Evolutionary conservation across 2,797 vertebrate genomes (phyloP).

Genomic region (Anolis apletophallus): DNA sequence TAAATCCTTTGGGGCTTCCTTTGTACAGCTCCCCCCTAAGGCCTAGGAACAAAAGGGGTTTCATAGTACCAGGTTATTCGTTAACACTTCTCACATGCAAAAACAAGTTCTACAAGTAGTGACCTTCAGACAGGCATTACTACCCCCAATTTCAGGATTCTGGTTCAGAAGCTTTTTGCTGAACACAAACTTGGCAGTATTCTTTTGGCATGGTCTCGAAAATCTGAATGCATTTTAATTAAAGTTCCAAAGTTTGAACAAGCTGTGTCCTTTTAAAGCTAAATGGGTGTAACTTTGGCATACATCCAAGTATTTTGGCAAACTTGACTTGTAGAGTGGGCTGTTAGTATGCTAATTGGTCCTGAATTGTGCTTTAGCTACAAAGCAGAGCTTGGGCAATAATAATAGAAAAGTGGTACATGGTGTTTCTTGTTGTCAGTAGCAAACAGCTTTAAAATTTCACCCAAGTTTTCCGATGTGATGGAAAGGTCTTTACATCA

Average conservation of each 20-base stretch:
- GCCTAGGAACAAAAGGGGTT: background rate
- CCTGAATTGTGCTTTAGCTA: background rate
- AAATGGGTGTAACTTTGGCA: background rate
- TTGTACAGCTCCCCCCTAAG: background rate
- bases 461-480: background rate
- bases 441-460: background rate
- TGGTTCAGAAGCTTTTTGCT: background rate
- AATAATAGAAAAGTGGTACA: background rate
- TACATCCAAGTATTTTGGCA: slow-evolving; percentile 8
- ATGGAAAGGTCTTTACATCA: background rate
- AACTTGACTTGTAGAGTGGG: background rate
- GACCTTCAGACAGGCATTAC: background rate
- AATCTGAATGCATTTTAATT: background rate
- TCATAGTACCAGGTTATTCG: background rate
- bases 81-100: background rate
- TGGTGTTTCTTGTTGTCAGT: background rate
- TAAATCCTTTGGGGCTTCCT: background rate
- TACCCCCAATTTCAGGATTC: background rate
- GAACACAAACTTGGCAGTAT: background rate
- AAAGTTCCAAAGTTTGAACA: background rate
- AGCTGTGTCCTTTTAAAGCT: background rate
- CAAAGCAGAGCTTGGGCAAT: background rate
- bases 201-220: background rate
- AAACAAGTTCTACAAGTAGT: background rate
- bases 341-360: background rate